Percentiles rank a stretch among this genome's conserved stretches.
Evolutionary conservation across 1,140 invertebrate species (phyloP).

Genomic region (Choristoneura fumiferana): DNA sequence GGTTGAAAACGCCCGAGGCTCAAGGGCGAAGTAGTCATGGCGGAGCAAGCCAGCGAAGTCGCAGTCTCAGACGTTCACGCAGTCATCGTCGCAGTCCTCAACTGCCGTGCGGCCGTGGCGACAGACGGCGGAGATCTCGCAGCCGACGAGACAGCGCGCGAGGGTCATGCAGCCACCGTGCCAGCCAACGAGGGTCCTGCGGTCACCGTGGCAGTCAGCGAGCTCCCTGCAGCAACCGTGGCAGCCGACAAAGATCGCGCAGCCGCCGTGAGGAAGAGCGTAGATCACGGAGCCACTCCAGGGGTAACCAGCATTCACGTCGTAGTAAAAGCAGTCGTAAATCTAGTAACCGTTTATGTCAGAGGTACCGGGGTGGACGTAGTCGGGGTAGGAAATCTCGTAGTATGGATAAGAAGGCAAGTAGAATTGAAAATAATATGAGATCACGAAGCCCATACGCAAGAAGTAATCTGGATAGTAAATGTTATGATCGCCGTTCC

Average conservation of each 20-base stretch:
- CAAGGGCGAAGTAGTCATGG: too few species aligned
- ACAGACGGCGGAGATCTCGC: too few species aligned
- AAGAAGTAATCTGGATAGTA: background rate
- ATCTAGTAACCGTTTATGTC: background rate
- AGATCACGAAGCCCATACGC: background rate
- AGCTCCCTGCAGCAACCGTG: background rate
- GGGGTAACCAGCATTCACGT: background rate
- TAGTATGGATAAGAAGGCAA: background rate
- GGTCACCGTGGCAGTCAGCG: background rate
- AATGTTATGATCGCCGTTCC: background rate
- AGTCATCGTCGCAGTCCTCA: background rate
- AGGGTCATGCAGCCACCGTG: too few species aligned
- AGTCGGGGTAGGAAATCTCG: background rate
- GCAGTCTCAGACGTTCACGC: background rate
- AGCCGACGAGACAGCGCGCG: too few species aligned
- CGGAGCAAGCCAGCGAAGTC: background rate
- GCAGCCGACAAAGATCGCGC: background rate
- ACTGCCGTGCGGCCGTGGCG: too few species aligned
- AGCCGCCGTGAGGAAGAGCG: background rate
- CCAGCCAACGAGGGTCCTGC: too few species aligned
- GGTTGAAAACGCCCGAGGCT: too few species aligned
- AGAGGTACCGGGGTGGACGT: background rate
- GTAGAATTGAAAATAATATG: background rate
- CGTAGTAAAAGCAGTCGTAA: background rate
- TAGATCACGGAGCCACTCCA: background rate